Percentiles rank a stretch among this genome's conserved stretches.
Evolutionary conservation across 1,140 invertebrate species (phyloP).

Genomic region (Drosophila bifasciata): DNA sequence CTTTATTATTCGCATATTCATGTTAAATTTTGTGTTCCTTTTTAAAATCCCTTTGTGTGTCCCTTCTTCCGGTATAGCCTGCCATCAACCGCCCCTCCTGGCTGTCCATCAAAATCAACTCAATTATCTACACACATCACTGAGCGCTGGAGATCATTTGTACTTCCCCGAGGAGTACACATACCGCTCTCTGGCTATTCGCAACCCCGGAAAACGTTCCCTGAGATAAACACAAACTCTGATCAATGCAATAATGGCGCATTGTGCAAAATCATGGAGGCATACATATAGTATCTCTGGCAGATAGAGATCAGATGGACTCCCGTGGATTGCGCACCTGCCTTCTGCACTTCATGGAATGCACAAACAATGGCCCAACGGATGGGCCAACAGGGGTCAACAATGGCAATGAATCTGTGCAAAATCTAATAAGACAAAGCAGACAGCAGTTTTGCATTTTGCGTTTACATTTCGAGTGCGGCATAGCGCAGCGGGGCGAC

Average conservation of each 20-base stretch:
- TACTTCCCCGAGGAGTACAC: neutral
- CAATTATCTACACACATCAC: constrained; percentile 31
- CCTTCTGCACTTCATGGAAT: constrained; percentile 17
- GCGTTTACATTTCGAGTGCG: constrained; percentile 52
- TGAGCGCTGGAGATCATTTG: constrained; percentile 5
- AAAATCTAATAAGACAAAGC: constrained; percentile 46
- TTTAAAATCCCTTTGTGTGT: neutral
- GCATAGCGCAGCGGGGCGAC: constrained; percentile 26
- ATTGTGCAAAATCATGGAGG: constrained; percentile 68
- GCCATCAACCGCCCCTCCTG: neutral
- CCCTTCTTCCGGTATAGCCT: constrained; percentile 6
- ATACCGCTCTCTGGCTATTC: neutral
- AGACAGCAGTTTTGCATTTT: constrained; percentile 15
- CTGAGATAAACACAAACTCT: constrained; percentile 13
- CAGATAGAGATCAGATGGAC: constrained; percentile 56
- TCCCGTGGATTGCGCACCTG: constrained; percentile 49
- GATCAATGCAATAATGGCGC: constrained; percentile 43
- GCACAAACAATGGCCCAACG: constrained; percentile 40
- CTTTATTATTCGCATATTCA: no score
- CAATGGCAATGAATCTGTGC: constrained; percentile 31
- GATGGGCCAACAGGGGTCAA: constrained; percentile 39
- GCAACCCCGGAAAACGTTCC: neutral
- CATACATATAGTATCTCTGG: no score
- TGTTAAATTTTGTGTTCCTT: neutral
- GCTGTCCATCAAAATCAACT: constrained; percentile 24